These are phyloP conservation scores for Herpetotheres cachinnans DNA, from an alignment of 2,113 vertebrate species.

Conservation along the genomic window DNA sequence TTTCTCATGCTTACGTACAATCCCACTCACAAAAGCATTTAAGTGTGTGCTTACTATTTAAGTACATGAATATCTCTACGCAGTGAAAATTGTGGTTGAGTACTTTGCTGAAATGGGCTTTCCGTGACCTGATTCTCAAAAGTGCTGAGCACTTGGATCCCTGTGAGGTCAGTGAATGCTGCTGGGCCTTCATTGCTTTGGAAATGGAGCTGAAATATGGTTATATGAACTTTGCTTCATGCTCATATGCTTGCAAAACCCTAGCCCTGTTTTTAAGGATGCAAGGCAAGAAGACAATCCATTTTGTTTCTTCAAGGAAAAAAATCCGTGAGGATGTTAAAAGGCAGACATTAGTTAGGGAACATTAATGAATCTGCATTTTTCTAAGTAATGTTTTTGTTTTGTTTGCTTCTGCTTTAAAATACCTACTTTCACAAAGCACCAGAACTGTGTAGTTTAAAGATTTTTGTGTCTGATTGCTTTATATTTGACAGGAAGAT, in stretches of 20 bases:
- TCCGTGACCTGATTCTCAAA: background rate
- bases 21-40: background rate
- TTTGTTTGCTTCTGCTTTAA: slow-evolving; percentile 13
- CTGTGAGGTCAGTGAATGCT: background rate
- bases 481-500: slow-evolving; percentile 12
- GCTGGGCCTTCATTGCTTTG: background rate
- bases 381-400: background rate
- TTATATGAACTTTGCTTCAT: background rate
- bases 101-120: background rate
- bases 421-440: background rate
- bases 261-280: background rate
- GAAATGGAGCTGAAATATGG: background rate
- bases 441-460: background rate
- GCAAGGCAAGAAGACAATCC: background rate
- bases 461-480: background rate
- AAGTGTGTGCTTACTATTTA: background rate
- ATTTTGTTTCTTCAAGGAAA: background rate
- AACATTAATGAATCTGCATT: background rate
- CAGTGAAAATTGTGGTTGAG: background rate
- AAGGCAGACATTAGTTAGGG: background rate
- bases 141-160: background rate
- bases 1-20: background rate
- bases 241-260: background rate
- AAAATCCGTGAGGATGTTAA: background rate
- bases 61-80: background rate